Percentiles rank a stretch among this genome's conserved stretches.
phyloP scores from a whole-genome alignment of 2,113 vertebrate genomes.

The Epinephelus moara region DNA sequence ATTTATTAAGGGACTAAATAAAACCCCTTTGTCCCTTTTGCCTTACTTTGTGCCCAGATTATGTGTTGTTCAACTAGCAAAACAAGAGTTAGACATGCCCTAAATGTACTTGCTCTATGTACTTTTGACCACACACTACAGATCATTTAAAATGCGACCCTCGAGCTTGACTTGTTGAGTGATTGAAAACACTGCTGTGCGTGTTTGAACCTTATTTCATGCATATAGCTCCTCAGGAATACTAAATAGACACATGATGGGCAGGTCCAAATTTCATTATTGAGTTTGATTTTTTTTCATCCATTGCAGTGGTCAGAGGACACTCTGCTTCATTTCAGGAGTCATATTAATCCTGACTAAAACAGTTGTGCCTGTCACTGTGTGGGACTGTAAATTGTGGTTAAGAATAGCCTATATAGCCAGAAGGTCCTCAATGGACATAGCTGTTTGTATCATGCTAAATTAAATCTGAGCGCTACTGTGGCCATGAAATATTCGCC shows the following conservation, averaged over 20 bases:
- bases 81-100: too few species aligned
- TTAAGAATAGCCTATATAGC: slow-evolving; percentile 1
- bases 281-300: not conserved
- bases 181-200: not conserved
- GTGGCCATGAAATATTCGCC: slow-evolving; percentile 8
- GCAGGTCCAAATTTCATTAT: slow-evolving; percentile 28
- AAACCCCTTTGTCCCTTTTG: too few species aligned
- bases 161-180: slow-evolving; percentile 22
- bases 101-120: too few species aligned
- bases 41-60: too few species aligned
- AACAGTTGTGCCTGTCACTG: not conserved
- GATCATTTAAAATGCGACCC: too few species aligned
- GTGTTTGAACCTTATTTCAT: slow-evolving; percentile 4
- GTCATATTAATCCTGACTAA: not conserved
- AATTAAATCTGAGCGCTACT: slow-evolving; percentile 12
- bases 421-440: not conserved
- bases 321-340: not conserved
- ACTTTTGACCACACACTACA: too few species aligned
- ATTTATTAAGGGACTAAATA: too few species aligned
- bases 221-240: slow-evolving; percentile 16
- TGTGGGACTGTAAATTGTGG: not conserved
- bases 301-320: slow-evolving; percentile 4
- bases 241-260: slow-evolving; percentile 16
- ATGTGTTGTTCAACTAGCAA: too few species aligned
- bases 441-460: not conserved